Evolutionary conservation across 2,113 vertebrate species (phyloP), one percentile per base, ranked within the genome.

Genomic region (Nothoprocta pentlandii): DNA sequence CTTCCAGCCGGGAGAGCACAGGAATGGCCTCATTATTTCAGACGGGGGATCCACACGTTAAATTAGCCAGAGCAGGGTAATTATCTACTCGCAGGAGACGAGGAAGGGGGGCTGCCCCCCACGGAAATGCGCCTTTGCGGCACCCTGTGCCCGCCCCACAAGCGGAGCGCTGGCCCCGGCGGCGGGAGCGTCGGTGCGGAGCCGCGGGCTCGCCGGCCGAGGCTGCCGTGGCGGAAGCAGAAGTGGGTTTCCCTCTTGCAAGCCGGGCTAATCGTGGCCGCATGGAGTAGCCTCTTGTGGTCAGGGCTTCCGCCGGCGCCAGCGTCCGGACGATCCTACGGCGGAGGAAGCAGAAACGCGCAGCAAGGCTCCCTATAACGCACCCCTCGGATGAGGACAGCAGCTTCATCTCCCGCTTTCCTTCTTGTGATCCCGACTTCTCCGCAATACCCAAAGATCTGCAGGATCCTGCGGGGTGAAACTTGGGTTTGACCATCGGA

Each of bases 11-110:
- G 85, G 92, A 96, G 94, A 95, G 41, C 93, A 58, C 87, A 3
- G 6, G 89, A 96, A 96, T 87, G 82, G 95, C 87, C 96, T 97
- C 96, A 67, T 97, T 96, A 97, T 69, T 94, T 88, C 95, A 93
- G 85, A 51, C 23, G 94, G 97, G 94, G 89, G 85, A 95, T 85
- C 76, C 7, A 22, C 7, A 62, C 74, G 94, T 63, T 94, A 96
- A 97, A 96, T 97, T 97, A 97, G 94, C 85, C 94, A 89, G 89
- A 96, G 96, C 69, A 94, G 82, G 94, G 89, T 95, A 97, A 97
- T 97, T 97, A 97, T 95, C 95, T 95, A 14, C 96, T 96, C 70
- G 91, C 30, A 73, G 85, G 54, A 92, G 92, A 93, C 63, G 70
- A 90, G 80, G 53, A 67, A 92, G 32, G 13, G 20, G 21, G 49